Conservation (phyloP, 2,113 vertebrate species). For the Leptodactylus fuscus region DNA sequence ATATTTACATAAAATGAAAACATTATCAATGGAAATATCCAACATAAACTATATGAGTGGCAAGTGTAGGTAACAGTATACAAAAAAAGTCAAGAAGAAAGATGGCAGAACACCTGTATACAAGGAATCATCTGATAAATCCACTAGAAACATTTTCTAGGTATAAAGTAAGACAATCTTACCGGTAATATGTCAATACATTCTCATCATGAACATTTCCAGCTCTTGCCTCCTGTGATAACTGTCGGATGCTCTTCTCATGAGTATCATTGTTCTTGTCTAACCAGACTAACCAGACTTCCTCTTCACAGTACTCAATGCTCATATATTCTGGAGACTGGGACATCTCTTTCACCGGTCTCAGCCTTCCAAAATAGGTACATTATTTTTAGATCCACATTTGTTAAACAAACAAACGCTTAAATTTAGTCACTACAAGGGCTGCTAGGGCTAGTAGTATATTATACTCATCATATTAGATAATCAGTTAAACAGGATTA, state of each 20-base stretch:
- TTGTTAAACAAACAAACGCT: too few relatives aligned
- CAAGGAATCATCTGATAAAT: background rate
- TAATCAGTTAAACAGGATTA: too few relatives aligned
- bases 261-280: constrained; percentile 88
- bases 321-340: constrained; percentile 81
- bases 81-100: background rate
- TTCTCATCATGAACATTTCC: constrained; percentile 94
- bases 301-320: constrained; percentile 91
- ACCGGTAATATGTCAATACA: constrained; percentile 96
- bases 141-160: background rate
- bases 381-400: background rate
- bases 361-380: constrained; percentile 75
- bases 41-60: background rate
- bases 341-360: constrained; percentile 83
- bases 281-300: constrained; percentile 95
- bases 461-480: too few relatives aligned
- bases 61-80: background rate
- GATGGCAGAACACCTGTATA: background rate
- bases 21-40: background rate
- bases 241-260: constrained; percentile 91
- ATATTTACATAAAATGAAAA: background rate
- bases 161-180: constrained; percentile 11
- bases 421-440: too few relatives aligned
- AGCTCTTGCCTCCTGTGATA: constrained; percentile 92
- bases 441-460: too few relatives aligned